Percentiles rank a stretch among this genome's conserved stretches.
Evolutionary conservation across 64 coral and sea anemone genomes (phyloP).

Genomic region (Acropora yongei): DNA sequence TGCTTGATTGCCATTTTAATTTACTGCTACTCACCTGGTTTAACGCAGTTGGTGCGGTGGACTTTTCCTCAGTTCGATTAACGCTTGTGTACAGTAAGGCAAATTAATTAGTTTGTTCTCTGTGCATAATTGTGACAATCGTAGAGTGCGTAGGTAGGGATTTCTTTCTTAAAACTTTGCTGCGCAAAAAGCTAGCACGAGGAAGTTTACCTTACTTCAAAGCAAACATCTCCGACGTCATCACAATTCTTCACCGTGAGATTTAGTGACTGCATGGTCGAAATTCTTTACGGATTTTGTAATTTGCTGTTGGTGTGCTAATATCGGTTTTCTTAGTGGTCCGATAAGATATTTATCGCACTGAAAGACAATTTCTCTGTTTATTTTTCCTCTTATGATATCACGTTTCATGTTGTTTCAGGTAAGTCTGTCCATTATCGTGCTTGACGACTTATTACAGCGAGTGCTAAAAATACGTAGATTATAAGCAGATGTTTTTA

Average conservation of each 20-base stretch:
- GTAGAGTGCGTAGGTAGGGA: too few relatives aligned
- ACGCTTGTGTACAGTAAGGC: too few relatives aligned
- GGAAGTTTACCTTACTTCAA: too few relatives aligned
- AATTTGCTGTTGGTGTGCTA: background rate
- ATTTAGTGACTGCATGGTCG: background rate
- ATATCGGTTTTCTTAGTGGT: background rate
- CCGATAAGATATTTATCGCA: background rate
- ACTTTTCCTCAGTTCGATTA: too few relatives aligned
- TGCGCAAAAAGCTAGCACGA: too few relatives aligned
- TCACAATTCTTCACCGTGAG: background rate
- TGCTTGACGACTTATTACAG: background rate
- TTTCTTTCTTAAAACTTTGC: too few relatives aligned
- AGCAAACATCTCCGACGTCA: too few relatives aligned
- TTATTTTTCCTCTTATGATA: background rate
- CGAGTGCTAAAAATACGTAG: constrained; percentile 21
- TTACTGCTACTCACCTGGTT: too few relatives aligned
- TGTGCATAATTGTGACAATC: too few relatives aligned
- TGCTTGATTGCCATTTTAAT: too few relatives aligned
- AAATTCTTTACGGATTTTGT: background rate
- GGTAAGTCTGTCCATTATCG: background rate
- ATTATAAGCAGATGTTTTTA: background rate
- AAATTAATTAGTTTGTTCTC: too few relatives aligned
- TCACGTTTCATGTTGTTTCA: constrained; percentile 30
- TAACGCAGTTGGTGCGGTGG: too few relatives aligned
- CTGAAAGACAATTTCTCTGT: background rate